Evolutionary conservation across 2,888 invertebrate species (phyloP).

Genomic region (Acutogordius australiensis): DNA sequence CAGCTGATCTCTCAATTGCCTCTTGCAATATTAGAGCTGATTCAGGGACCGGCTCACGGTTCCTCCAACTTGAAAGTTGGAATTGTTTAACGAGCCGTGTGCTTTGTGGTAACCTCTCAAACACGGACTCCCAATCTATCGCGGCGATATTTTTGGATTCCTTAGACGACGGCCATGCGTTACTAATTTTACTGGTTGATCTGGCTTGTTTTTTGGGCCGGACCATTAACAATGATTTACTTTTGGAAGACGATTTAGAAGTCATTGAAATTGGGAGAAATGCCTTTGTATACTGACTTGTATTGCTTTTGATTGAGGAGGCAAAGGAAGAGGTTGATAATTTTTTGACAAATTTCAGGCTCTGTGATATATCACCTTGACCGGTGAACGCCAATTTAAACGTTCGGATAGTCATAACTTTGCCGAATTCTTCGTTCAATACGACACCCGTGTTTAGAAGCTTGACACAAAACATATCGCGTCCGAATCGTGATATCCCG

Average conservation of each 20-base stretch:
- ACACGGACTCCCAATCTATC: too few relatives aligned
- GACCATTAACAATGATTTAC: too few relatives aligned
- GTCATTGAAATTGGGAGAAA: background rate
- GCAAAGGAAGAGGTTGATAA: too few relatives aligned
- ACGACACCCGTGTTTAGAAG: background rate
- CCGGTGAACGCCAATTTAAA: background rate
- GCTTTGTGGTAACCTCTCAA: too few relatives aligned
- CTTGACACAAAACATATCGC: conserved; percentile 1
- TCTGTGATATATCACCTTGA: background rate
- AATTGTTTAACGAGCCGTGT: background rate
- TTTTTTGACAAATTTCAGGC: too few relatives aligned
- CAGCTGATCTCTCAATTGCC: background rate
- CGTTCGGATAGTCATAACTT: background rate
- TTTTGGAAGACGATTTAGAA: background rate
- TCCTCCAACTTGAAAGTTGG: background rate
- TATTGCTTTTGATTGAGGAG: too few relatives aligned
- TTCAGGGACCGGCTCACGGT: background rate
- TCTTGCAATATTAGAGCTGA: background rate
- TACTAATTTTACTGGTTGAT: too few relatives aligned
- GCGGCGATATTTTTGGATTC: background rate
- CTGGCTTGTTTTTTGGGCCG: too few relatives aligned
- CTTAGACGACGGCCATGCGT: background rate
- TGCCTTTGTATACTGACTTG: too few relatives aligned
- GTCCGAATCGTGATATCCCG: background rate
- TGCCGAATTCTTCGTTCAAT: background rate